Base-by-base conservation (phyloP, 1,140 invertebrate species). In the Drosophila sproati region DNA sequence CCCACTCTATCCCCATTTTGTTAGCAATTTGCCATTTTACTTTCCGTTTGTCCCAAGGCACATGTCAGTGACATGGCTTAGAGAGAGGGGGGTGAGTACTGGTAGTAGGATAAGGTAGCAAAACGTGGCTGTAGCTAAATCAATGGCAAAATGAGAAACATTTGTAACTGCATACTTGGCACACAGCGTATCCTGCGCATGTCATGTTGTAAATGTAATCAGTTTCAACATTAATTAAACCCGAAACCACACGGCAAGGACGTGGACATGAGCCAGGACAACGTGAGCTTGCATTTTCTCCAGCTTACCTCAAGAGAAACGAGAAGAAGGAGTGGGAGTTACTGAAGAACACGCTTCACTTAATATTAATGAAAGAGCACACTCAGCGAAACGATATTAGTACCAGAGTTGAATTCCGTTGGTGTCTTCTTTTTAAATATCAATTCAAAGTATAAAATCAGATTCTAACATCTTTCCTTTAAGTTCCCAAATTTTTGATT, bases 171-270 rank as follows among this genome's bases (percentile, higher is more conserved):
- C 64, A 73, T 50, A 78, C 68, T 67, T 73, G 32, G 57, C 64
- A 43, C 39, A 43, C 39, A 51, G 66, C 34, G 45, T 56, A 37
- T 66, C 35, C 50, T 7, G 29, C 55, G 3, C 51, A 7, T 51
- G 55, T 3, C 39, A 43, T 43, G 39, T 43, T 31, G 12, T 43
- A 35, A 56, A 5, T 62, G 62, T 77, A 87, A 88, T 87, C 72
- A 72, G 63, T 43, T 50, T n/a, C 20, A 68, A 68, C 83, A 83
- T 88, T 88, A 89, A 88, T 88, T 89, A 87, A 78, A 68, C 57
- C 80, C 48, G 69, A 64, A 63, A 67, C 59, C 67, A 85, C 63
- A 79, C 83, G 69, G 50, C 10, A 50, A 56, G 72, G 51, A 69
- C 72, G 56, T 60, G 63, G 10, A 41, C 8, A 61, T 29, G 48